Base-by-base conservation (phyloP, 2,113 vertebrate genomes). In the Microcebus jonahi region DNA sequence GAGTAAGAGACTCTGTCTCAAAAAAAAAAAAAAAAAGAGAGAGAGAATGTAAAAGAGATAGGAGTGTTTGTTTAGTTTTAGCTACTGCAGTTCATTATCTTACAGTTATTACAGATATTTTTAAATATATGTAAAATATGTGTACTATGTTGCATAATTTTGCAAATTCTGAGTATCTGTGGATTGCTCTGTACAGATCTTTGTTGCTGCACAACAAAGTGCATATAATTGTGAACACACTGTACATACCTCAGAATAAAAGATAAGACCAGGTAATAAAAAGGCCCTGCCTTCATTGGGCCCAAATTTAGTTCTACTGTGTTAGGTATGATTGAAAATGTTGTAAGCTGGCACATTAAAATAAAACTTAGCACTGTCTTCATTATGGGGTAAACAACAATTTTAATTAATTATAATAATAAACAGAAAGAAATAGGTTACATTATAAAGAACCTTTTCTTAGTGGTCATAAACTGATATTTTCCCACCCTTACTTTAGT, bases 281-380 rank as follows among this genome's bases (percentile, higher is more conserved):
- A 1, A 88, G 34, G 57, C 50, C 13, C 21, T 57, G 27, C 4
- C 31, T 83, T 94, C 27, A 12, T 2, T 63, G 61, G 39, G 25
- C 25, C 65, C 53, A 90, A 63, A 59, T 84, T 94, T 59, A 90
- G 31, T 92, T 59, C 39, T 63, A 57, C 27, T 67, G 45, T 13
- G 53, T 84, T 39, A 91, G 23, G n/a, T 42, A 39, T 70, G 83
- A 68, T 18, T 83, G 53, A 91, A 86, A 87, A 67, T 95, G 39
- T 53, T 50, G 23, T 61, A 68, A 91, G 77, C 9, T 57, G 34
- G 13, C 67, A n/a, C 81, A 70, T 57, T 76, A 73, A 81, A 88
- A 88, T n/a, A 92, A 95, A 93, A 93, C 45, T 18, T 93, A 86
- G 80, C 25, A 55, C 21, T 84, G 17, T 55, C 29, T 42, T 86